These are phyloP conservation scores for Aplidium turbinatum DNA, from an alignment of 23 tunicate species.

Conservation along the genomic window DNA sequence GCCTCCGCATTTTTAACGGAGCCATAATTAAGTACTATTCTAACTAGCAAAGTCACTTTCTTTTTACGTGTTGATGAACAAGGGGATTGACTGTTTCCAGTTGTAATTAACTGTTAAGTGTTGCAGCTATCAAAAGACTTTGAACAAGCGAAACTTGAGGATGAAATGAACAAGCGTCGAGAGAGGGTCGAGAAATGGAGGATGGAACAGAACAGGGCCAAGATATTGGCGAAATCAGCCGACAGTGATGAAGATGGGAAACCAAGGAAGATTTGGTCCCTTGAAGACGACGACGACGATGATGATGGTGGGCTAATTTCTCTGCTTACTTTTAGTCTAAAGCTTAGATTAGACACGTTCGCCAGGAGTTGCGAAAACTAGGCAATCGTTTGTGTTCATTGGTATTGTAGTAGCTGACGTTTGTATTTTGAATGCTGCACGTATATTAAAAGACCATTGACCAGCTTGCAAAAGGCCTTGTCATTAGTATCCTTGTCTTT, in stretches of 20 bases:
- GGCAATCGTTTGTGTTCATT: too few relatives aligned
- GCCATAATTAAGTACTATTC: neutral
- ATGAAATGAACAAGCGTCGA: slow-evolving; percentile 82
- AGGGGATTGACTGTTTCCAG: neutral
- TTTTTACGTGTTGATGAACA: neutral
- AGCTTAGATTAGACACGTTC: too few relatives aligned
- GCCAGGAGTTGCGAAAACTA: too few relatives aligned
- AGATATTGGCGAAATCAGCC: slow-evolving; percentile 8
- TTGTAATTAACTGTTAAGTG: neutral
- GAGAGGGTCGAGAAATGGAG: slow-evolving; percentile 92
- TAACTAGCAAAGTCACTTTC: neutral
- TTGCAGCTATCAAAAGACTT: slow-evolving; percentile 73
- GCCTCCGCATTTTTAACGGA: too few relatives aligned
- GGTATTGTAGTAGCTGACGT: too few relatives aligned
- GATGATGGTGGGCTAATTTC: slow-evolving; percentile 15
- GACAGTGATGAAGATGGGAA: slow-evolving; percentile 48
- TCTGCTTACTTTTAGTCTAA: neutral
- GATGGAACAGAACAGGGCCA: slow-evolving; percentile 42
- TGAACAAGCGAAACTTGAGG: slow-evolving; percentile 86
- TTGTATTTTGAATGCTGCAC: too few relatives aligned
- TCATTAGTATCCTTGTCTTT: too few relatives aligned
- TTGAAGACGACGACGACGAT: slow-evolving; percentile 85
- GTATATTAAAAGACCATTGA: too few relatives aligned
- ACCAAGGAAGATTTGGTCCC: slow-evolving; percentile 66
- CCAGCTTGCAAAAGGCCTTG: too few relatives aligned